Conservation (phyloP, 2,113 vertebrate species). For the Mormyrus lacerda region DNA sequence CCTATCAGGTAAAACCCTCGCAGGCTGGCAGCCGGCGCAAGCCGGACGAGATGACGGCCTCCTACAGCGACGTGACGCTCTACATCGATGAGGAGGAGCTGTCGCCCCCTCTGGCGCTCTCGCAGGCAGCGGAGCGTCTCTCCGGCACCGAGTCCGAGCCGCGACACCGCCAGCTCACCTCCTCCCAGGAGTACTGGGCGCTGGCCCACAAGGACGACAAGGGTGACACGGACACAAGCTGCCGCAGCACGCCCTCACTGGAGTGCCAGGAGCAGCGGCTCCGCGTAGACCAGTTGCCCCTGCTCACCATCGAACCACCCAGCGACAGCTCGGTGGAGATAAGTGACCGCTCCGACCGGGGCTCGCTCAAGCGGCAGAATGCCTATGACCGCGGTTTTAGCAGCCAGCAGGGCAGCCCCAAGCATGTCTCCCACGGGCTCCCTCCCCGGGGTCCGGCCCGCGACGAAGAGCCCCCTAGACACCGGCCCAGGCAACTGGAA, state of each 20-base stretch:
- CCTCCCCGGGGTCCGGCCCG: slow-evolving; percentile 68
- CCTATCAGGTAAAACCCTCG: slow-evolving; percentile 58
- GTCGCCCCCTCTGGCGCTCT: slow-evolving; percentile 77
- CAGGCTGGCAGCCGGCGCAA: slow-evolving; percentile 69
- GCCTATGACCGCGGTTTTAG: slow-evolving; percentile 67
- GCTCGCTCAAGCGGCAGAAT: slow-evolving; percentile 77
- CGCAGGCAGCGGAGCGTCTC: slow-evolving; percentile 71
- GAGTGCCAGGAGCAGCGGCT: slow-evolving; percentile 81
- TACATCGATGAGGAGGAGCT: slow-evolving; percentile 96
- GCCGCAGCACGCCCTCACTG: slow-evolving; percentile 83
- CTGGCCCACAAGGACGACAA: slow-evolving; percentile 84
- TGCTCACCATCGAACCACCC: slow-evolving; percentile 89
- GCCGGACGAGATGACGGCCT: slow-evolving; percentile 88
- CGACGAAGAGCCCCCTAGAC: slow-evolving; percentile 77
- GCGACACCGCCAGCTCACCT: slow-evolving; percentile 68
- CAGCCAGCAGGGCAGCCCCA: slow-evolving; percentile 81
- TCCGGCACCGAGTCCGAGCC: slow-evolving; percentile 79
- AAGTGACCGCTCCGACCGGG: slow-evolving; percentile 84
- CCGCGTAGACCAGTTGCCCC: slow-evolving; percentile 77
- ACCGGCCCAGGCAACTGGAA: slow-evolving; percentile 74
- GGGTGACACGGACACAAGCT: slow-evolving; percentile 81
- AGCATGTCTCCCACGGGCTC: slow-evolving; percentile 68
- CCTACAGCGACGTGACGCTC: slow-evolving; percentile 90
- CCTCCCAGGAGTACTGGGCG: slow-evolving; percentile 86
- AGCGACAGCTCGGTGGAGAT: slow-evolving; percentile 91